Conservation (phyloP, 2,888 invertebrate species). For the Gastrophysa polygoni region DNA sequence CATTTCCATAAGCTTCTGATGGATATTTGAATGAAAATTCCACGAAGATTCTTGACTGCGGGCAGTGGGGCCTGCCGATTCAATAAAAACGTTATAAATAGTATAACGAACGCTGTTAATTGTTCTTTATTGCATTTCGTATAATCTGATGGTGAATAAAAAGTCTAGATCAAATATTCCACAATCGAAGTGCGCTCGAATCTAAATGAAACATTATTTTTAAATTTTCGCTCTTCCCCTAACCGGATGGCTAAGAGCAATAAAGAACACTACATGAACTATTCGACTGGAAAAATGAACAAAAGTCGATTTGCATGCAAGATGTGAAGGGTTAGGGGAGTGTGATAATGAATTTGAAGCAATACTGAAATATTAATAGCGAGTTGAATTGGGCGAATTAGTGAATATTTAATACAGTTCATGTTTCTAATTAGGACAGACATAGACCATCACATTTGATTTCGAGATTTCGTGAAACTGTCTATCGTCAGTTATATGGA, state of each 20-base stretch:
- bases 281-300: slow-evolving; percentile 49
- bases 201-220: slow-evolving; percentile 45
- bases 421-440: too few relatives aligned
- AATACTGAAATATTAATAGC: slow-evolving; percentile 3
- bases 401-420: too few relatives aligned
- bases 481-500: too few relatives aligned
- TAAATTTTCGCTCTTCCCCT: slow-evolving; percentile 44
- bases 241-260: slow-evolving; percentile 36
- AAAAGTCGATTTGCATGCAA: slow-evolving; percentile 39
- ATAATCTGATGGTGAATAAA: background rate
- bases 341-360: slow-evolving; percentile 7
- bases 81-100: background rate
- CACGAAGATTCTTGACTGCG: too few relatives aligned
- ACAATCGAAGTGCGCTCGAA: slow-evolving; percentile 40
- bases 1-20: too few relatives aligned
- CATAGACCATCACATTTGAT: too few relatives aligned
- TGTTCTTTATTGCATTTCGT: slow-evolving; percentile 13
- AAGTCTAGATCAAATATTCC: slow-evolving; percentile 21
- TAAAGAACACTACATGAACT: slow-evolving; percentile 43
- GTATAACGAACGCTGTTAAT: slow-evolving; percentile 11
- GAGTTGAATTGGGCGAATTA: too few relatives aligned
- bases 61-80: too few relatives aligned
- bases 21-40: too few relatives aligned
- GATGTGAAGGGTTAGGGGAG: background rate
- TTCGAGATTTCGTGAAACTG: too few relatives aligned